These are phyloP conservation scores for Epinotia brunnichana DNA, from an alignment of 2,888 invertebrate species.

Conservation along the genomic window DNA sequence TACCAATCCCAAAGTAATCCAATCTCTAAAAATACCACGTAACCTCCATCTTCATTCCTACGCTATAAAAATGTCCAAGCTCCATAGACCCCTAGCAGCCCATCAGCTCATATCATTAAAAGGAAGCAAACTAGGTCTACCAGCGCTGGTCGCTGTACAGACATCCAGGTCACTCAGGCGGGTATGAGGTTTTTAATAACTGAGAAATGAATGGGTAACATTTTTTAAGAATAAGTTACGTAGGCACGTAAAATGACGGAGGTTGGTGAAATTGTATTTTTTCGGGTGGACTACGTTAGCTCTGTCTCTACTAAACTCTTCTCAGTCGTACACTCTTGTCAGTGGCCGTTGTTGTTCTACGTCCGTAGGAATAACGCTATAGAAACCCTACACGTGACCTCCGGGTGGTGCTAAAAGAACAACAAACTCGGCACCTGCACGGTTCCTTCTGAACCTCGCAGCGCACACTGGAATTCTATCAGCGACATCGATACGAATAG, in stretches of 20 bases:
- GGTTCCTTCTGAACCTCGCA: too few species aligned
- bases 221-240: constrained; percentile 40
- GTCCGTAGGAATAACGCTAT: too few species aligned
- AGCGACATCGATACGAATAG: too few species aligned
- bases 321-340: too few species aligned
- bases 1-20: too few species aligned
- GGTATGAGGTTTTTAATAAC: constrained; percentile 59
- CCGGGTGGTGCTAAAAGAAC: too few species aligned
- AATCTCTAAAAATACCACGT: constrained; percentile 37
- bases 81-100: constrained; percentile 50
- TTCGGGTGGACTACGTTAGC: neutral
- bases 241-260: neutral
- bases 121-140: constrained; percentile 48
- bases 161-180: constrained; percentile 65
- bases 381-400: too few species aligned
- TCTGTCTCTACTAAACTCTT: too few species aligned
- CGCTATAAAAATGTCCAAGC: constrained; percentile 55
- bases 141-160: constrained; percentile 56
- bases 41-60: constrained; percentile 45
- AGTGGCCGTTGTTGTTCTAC: too few species aligned
- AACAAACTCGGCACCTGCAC: too few species aligned
- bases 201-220: constrained; percentile 40
- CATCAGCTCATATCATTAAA: constrained; percentile 46
- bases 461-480: too few species aligned
- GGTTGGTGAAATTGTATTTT: constrained; percentile 24